These are phyloP conservation scores for Drosophila mimetica DNA, from an alignment of 2,888 invertebrate genomes.

Conservation along the genomic window DNA sequence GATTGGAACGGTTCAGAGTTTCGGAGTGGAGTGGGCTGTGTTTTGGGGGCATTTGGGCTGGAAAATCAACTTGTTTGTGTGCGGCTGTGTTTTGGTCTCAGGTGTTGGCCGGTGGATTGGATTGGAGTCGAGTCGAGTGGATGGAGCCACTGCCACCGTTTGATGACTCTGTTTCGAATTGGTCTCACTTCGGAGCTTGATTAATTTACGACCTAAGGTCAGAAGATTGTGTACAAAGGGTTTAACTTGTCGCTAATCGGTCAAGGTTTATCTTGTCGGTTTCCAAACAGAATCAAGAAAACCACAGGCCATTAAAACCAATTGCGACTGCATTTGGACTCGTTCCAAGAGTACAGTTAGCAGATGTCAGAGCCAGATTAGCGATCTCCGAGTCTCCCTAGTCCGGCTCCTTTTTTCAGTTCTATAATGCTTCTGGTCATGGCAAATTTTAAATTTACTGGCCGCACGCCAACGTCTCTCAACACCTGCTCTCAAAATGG, in stretches of 20 bases:
- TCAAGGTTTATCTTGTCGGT: constrained; percentile 57
- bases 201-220: constrained; percentile 72
- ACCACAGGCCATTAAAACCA: constrained; percentile 33
- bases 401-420: constrained; percentile 9
- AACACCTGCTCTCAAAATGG: constrained; percentile 56
- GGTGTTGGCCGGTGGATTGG: constrained; percentile 33
- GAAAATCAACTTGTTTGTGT: constrained; percentile 76
- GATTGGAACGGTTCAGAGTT: constrained; percentile 18
- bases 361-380: constrained; percentile 27
- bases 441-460: constrained; percentile 60
- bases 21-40: constrained; percentile 34
- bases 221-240: constrained; percentile 59
- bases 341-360: constrained; percentile 64
- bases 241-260: constrained; percentile 67
- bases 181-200: constrained; percentile 55
- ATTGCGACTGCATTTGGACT: constrained; percentile 54
- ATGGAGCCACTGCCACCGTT: constrained; percentile 54
- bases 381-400: constrained; percentile 4
- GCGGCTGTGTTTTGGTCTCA: constrained; percentile 60
- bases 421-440: constrained; percentile 44
- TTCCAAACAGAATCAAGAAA: constrained; percentile 30
- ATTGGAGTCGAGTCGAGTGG: constrained; percentile 20
- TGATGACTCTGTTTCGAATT: constrained; percentile 69
- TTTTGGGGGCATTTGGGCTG: constrained; percentile 53
- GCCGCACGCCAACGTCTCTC: constrained; percentile 41